Evolutionary conservation across 2,113 vertebrate species (phyloP).

Genomic region (Marmota flaviventris): DNA sequence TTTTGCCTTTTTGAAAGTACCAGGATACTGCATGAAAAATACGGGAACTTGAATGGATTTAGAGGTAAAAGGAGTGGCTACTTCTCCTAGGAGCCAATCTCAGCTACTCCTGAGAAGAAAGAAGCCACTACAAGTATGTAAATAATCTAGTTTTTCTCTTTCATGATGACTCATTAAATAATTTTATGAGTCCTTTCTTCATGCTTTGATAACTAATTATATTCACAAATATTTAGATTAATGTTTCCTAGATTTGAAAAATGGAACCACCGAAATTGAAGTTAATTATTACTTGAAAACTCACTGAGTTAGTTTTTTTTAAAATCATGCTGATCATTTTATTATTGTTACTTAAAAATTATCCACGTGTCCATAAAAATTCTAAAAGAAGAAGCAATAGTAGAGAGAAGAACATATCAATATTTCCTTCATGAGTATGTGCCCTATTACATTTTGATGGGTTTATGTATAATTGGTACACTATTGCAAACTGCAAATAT

Average conservation of each 20-base stretch:
- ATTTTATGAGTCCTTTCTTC: neutral
- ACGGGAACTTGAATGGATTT: constrained; percentile 86
- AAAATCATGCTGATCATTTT: neutral
- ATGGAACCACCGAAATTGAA: neutral
- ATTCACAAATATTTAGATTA: constrained; percentile 16
- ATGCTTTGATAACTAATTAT: neutral
- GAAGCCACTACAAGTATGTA: constrained; percentile 82
- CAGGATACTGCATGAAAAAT: constrained; percentile 38
- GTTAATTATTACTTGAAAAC: constrained; percentile 26
- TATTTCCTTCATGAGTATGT: neutral
- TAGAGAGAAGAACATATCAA: neutral
- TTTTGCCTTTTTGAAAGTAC: constrained; percentile 51
- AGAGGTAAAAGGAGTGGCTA: constrained; percentile 84
- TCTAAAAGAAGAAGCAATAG: neutral
- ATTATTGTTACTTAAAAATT: no score
- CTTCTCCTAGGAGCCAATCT: constrained; percentile 73
- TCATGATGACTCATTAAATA: neutral
- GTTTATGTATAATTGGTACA: neutral
- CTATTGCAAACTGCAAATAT: neutral
- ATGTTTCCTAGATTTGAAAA: neutral
- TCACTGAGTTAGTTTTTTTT: neutral
- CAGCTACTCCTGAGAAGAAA: constrained; percentile 57
- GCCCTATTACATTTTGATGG: neutral
- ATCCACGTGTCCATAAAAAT: neutral
- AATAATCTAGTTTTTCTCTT: neutral